Evolutionary conservation across 1,140 invertebrate species (phyloP).

Genomic region (Drosophila ironensis): DNA sequence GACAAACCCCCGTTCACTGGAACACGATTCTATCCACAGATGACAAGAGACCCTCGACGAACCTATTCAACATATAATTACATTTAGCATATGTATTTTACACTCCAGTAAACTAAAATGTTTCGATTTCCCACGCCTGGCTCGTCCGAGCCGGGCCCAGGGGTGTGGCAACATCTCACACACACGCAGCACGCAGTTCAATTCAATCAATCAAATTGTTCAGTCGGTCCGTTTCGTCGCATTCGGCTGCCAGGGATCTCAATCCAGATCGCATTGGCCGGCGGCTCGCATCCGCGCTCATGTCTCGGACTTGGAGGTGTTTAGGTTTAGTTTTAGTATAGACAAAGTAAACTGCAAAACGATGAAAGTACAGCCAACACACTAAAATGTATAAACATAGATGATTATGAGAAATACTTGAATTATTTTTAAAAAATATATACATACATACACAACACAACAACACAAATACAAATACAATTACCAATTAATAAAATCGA

Average conservation of each 20-base stretch:
- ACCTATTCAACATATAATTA: conserved; percentile 42
- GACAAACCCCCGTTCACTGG: conserved; percentile 6
- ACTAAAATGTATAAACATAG: conserved; percentile 56
- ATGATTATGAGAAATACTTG: conserved; percentile 56
- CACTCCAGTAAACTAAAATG: conserved; percentile 68
- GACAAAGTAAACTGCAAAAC: conserved; percentile 31
- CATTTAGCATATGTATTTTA: conserved; percentile 67
- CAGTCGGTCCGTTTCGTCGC: conserved; percentile 20
- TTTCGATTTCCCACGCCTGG: too few species aligned
- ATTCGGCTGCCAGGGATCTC: conserved; percentile 36
- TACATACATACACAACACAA: conserved; percentile 42
- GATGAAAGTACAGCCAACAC: conserved; percentile 21
- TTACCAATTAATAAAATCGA: conserved; percentile 41
- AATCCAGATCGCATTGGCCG: conserved; percentile 11
- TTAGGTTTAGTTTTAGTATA: conserved; percentile 70
- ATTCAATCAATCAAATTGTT: conserved; percentile 28
- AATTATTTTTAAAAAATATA: conserved; percentile 41
- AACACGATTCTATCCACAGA: conserved; percentile 7
- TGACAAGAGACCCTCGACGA: conserved; percentile 14
- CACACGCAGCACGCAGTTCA: too few species aligned
- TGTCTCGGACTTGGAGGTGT: conserved; percentile 43
- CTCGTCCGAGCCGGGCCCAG: too few species aligned
- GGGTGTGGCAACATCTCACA: too few species aligned
- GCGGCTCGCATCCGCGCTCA: conserved; percentile 12
- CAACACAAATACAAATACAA: conserved; percentile 41